phyloP scores from a whole-genome alignment of 2,113 vertebrate species.

The Spermophilus dauricus region DNA sequence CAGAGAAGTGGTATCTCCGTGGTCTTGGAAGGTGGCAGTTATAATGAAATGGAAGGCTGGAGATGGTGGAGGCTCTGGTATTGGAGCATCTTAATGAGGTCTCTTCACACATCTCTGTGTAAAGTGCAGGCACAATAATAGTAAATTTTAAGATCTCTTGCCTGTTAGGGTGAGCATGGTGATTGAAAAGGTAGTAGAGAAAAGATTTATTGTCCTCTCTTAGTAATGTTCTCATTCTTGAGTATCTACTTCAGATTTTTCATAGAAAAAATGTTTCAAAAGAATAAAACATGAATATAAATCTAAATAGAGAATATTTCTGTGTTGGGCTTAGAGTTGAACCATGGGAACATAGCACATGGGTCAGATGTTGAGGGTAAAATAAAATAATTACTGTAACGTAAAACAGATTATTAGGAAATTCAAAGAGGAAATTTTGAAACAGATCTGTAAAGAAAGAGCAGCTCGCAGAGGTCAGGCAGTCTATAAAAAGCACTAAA shows the following conservation, averaged over 20 bases:
- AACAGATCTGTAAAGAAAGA: neutral
- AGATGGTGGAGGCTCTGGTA: too few relatives aligned
- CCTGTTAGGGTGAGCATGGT: neutral
- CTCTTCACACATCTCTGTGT: neutral
- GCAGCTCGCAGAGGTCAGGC: neutral
- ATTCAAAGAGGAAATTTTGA: neutral
- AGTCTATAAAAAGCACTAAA: neutral
- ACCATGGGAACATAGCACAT: neutral
- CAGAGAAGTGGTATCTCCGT: neutral
- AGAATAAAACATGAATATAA: neutral
- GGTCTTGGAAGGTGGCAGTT: neutral
- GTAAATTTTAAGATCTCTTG: neutral
- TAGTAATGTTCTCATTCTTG: neutral
- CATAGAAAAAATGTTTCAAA: neutral
- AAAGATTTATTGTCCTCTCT: neutral
- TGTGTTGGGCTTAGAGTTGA: neutral
- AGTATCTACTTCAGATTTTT: constrained; percentile 16
- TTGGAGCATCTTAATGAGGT: neutral
- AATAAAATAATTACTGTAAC: neutral
- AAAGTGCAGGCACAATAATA: neutral
- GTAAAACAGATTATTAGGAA: neutral
- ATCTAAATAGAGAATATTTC: constrained; percentile 37
- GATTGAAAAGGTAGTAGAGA: neutral
- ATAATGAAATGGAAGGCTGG: neutral
- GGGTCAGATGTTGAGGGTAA: neutral